Conservation (phyloP, 2,888 invertebrate species). For the Conistra vaccinii region DNA sequence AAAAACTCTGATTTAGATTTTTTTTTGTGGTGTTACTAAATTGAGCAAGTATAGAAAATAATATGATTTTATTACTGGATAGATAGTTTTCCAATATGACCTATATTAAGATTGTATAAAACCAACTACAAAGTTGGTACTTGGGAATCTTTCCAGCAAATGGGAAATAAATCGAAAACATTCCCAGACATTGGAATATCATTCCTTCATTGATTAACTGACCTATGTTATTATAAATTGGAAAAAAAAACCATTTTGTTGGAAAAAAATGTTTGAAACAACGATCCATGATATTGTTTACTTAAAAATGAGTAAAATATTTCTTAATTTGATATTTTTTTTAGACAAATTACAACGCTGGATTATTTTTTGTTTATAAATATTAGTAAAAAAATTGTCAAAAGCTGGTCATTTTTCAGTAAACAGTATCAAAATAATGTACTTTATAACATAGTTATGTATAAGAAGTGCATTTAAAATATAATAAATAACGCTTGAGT, state of each 20-base stretch:
- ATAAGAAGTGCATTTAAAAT: slow-evolving; percentile 82
- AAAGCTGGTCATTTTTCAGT: slow-evolving; percentile 6
- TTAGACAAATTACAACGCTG: neutral
- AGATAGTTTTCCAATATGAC: neutral
- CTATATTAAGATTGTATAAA: neutral
- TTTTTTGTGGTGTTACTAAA: too few species aligned
- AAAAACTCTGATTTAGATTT: neutral
- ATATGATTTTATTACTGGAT: neutral
- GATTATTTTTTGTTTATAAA: slow-evolving; percentile 18
- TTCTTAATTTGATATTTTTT: neutral
- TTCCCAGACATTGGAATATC: slow-evolving; percentile 52
- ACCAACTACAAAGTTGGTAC: neutral
- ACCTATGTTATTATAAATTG: slow-evolving; percentile 39
- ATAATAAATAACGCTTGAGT: slow-evolving; percentile 80
- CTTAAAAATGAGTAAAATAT: neutral
- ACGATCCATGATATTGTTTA: slow-evolving; percentile 32
- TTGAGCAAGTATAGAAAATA: neutral
- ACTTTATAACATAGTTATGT: slow-evolving; percentile 63
- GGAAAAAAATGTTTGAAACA: slow-evolving; percentile 24
- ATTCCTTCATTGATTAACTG: slow-evolving; percentile 47
- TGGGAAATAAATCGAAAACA: slow-evolving; percentile 38
- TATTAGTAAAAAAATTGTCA: neutral
- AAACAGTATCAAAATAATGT: slow-evolving; percentile 21
- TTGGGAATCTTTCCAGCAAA: slow-evolving; percentile 35
- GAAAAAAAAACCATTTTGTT: slow-evolving; percentile 19